These are phyloP conservation scores for Drosophila chauvacae DNA, from an alignment of 1,140 invertebrate genomes.

Conservation along the genomic window DNA sequence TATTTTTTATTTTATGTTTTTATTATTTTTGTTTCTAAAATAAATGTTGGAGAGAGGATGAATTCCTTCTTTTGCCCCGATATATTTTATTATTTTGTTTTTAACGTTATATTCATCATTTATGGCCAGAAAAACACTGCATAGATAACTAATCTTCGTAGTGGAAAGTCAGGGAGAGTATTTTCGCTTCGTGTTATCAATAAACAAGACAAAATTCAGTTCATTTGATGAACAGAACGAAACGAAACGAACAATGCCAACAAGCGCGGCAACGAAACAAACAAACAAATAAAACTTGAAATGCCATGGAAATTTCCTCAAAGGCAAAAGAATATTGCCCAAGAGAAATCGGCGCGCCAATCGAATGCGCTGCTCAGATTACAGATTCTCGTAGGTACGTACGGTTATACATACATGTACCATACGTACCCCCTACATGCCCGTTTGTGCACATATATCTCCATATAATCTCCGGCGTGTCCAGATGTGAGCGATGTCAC, in stretches of 20 bases:
- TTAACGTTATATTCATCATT: neutral
- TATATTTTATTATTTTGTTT: conserved; percentile 13
- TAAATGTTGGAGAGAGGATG: too few relatives aligned
- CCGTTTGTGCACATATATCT: neutral
- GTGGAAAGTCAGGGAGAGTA: conserved; percentile 38
- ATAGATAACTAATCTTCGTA: conserved; percentile 1
- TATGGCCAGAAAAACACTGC: conserved; percentile 5
- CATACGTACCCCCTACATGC: neutral
- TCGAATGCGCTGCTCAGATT: conserved; percentile 32
- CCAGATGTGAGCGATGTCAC: conserved; percentile 59
- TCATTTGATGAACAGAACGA: conserved; percentile 44
- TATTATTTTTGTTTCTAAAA: too few relatives aligned
- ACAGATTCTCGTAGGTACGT: conserved; percentile 21
- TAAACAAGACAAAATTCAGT: conserved; percentile 24
- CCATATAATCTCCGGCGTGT: conserved; percentile 36
- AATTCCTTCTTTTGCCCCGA: too few relatives aligned
- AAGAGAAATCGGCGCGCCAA: conserved; percentile 44
- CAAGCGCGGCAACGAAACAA: conserved; percentile 56
- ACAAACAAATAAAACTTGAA: conserved; percentile 78
- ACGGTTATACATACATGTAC: neutral
- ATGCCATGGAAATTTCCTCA: conserved; percentile 77
- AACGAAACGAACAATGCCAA: conserved; percentile 43
- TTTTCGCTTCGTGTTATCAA: conserved; percentile 33
- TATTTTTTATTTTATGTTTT: too few relatives aligned
- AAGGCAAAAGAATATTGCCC: conserved; percentile 47